Percentiles rank a stretch among this genome's conserved stretches.
phyloP scores from a whole-genome alignment of 2,888 invertebrate species.

The Crocallis elinguaria region DNA sequence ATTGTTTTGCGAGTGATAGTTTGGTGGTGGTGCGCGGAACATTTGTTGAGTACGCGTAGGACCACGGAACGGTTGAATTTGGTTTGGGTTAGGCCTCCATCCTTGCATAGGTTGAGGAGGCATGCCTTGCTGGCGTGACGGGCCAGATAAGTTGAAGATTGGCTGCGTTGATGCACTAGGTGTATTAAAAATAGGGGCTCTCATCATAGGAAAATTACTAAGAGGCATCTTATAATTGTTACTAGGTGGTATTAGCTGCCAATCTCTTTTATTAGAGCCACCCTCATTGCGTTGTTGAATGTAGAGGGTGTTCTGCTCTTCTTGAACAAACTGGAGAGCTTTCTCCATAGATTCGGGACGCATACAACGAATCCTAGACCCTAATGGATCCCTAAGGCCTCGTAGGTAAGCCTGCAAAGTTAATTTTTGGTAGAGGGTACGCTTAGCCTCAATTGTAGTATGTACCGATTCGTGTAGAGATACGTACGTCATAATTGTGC shows the following conservation, averaged over 20 bases:
- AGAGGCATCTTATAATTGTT: not conserved
- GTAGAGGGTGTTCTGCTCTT: conserved; percentile 36
- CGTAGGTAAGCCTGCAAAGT: conserved; percentile 38
- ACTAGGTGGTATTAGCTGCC: not conserved
- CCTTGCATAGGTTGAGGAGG: not conserved
- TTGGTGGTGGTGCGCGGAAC: conserved; percentile 28
- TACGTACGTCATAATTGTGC: conserved; percentile 39
- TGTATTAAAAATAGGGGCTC: not conserved
- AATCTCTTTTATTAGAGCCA: not conserved
- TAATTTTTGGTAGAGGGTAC: conserved; percentile 34
- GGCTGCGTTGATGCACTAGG: not conserved
- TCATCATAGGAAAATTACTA: not conserved
- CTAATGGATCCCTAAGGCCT: conserved; percentile 36
- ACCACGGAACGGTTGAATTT: not conserved
- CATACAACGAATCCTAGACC: conserved; percentile 43
- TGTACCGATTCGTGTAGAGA: conserved; percentile 32
- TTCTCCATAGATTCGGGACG: conserved; percentile 37
- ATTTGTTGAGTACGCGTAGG: conserved; percentile 32
- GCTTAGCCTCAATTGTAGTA: conserved; percentile 33
- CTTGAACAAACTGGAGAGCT: conserved; percentile 39
- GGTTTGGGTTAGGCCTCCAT: not conserved
- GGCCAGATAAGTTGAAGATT: not conserved
- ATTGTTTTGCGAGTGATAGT: conserved; percentile 21
- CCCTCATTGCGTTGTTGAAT: conserved; percentile 29
- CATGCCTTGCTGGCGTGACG: not conserved